Percentiles rank a stretch among this genome's conserved stretches.
phyloP scores from a whole-genome alignment of 2,888 invertebrate species.

The Amphiduros pacificus region DNA sequence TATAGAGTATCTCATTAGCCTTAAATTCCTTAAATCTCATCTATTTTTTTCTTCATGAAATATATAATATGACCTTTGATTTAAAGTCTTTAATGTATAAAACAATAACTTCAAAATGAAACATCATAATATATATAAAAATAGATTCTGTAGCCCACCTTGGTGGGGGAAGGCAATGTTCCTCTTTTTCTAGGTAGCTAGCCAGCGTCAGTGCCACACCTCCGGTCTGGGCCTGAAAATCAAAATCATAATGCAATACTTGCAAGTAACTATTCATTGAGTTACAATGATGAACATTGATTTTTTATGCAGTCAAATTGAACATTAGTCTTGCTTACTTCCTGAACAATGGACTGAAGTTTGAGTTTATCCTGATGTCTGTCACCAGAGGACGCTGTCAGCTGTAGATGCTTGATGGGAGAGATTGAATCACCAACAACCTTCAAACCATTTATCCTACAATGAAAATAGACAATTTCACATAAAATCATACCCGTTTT shows the following conservation, averaged over 20 bases:
- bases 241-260: slow-evolving; percentile 43
- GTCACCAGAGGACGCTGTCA: slow-evolving; percentile 60
- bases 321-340: slow-evolving; percentile 42
- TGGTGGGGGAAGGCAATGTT: slow-evolving; percentile 70
- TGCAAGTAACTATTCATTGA: neutral
- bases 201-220: slow-evolving; percentile 74
- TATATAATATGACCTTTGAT: too few species aligned
- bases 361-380: slow-evolving; percentile 63
- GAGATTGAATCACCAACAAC: slow-evolving; percentile 69
- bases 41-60: too few species aligned
- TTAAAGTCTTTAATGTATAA: too few species aligned
- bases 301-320: neutral
- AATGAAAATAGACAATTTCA: slow-evolving; percentile 2
- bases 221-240: slow-evolving; percentile 66
- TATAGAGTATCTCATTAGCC: too few species aligned
- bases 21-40: too few species aligned
- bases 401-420: slow-evolving; percentile 67
- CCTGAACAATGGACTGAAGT: slow-evolving; percentile 67
- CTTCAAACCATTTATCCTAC: slow-evolving; percentile 51
- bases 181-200: slow-evolving; percentile 71
- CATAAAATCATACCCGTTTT: neutral
- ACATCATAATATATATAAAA: too few species aligned
- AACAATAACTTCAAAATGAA: too few species aligned
- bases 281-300: neutral
- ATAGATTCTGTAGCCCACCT: too few species aligned